Percentiles rank a stretch among this genome's conserved stretches.
Evolutionary conservation across 2,113 vertebrate genomes (phyloP).

Genomic region (Bubo bubo): DNA sequence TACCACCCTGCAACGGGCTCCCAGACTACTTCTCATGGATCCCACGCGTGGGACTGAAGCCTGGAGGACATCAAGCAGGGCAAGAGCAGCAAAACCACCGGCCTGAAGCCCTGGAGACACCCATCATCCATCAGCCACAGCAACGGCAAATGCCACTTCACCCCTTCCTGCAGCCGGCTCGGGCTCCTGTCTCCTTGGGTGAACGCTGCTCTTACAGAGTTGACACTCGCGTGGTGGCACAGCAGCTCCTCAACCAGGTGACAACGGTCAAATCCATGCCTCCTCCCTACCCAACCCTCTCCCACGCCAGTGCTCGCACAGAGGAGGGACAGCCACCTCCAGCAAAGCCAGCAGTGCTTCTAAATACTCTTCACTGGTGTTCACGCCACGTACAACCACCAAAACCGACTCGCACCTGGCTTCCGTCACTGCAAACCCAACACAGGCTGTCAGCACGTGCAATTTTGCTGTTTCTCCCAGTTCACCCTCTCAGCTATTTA

Average conservation of each 20-base stretch:
- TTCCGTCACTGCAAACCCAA: not conserved
- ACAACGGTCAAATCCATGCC: not conserved
- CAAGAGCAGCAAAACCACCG: not conserved
- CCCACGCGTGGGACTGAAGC: accelerated
- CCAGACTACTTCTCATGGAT: not conserved
- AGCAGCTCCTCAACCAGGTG: not conserved
- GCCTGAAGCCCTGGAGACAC: not conserved
- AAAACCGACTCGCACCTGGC: not conserved
- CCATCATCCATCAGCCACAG: not conserved
- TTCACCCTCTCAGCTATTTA: not conserved
- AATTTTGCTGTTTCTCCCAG: not conserved
- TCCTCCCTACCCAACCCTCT: not conserved
- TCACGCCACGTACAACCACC: not conserved
- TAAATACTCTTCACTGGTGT: not conserved
- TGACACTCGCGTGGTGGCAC: not conserved
- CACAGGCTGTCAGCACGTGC: not conserved
- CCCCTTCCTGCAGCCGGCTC: accelerated
- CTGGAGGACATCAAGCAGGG: not conserved
- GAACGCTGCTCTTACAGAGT: accelerated
- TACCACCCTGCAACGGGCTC: not conserved
- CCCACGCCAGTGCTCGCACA: accelerated
- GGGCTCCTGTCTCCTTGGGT: accelerated
- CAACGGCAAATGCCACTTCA: not conserved
- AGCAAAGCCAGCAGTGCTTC: not conserved
- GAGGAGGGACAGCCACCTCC: not conserved